Base-by-base conservation (phyloP, 2,113 vertebrate species). In the Psephotus haematonotus region DNA sequence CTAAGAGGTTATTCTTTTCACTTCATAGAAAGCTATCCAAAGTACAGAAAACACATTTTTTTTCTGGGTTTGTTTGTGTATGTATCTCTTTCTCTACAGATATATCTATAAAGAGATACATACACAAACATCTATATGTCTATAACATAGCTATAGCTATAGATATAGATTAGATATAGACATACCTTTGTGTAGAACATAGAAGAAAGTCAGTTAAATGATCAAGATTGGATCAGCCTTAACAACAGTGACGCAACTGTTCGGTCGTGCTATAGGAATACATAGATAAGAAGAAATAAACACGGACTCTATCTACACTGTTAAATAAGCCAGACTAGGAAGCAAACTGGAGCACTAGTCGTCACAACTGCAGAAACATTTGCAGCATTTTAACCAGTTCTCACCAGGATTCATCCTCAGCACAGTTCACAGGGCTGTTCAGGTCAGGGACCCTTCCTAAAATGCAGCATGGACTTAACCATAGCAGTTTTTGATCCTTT, bases 291-390 rank as follows among this genome's bases (percentile, higher is more conserved):
- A 63, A 83, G 23, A 82, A 94, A 39, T 47, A 85, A 86, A 95
- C 35, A 82, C 5, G 22, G 33, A 74, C 4, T 35, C 7, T 79
- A 85, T 70, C 44, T 82, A 23, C 50, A 44, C 8, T 75, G 23
- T 13, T 70, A 91, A 84, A 84, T 68, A 86, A 91, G 89, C 53
- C 28, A 81, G n/a, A 71, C 43, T 12, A 37, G 27, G 44, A 37
- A 93, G n/a, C 11, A 83, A 88, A 63, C 9, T 70, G 46, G 11
- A 90, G 59, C 1, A 0, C 7, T 13, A 76, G 49, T 10, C 39
- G 41, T 37, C 0, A 0, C 2, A 8, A 65, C 18, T 41, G 50
- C 19, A 49, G 74, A 59, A 94, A 12, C 0, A 0, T 82, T 53
- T 55, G n/a, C 37, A 69, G 70, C 52, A 90, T 79, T 80, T 47